Base-by-base conservation (phyloP, 2,888 invertebrate genomes). In the Panzeria rudis region DNA sequence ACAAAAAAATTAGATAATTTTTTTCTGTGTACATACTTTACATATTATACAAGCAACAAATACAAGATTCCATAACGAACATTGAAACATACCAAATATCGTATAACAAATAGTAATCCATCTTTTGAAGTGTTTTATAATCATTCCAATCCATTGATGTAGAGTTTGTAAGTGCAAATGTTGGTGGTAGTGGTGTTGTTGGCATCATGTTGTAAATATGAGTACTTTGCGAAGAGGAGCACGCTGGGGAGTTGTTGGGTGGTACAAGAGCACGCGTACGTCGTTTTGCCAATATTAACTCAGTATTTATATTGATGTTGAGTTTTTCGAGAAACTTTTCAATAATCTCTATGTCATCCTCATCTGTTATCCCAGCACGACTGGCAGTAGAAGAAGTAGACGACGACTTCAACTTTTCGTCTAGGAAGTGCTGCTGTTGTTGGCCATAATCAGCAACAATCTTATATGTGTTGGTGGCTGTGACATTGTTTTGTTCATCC, bases 291-390 rank as follows among this genome's bases (percentile, higher is more conserved):
- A 93, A 89, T 87, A 91, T 92, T 88, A 92, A 87, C 87, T 92
- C 92, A 69, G 92, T 92, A 89, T 92, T 92, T 89, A 92, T 91
- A 89, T 92, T 92, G 88, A 92, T 91, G 89, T 93, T 91, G 88
- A 92, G 89, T 88, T 90, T 90, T 89, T 89, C 88, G 84, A 92
- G 90, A 89, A 91, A 91, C 89, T 88, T 88, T 88, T 93, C 91
- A 90, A 92, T 92, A 90, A 91, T 88, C 88, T 88, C 85, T 52
- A 88, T 87, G 84, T 89, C 87, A 75, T 87, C 78, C 83, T 76
- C 86, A 47, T 82, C 84, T 69, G 71, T 73, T 73, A 41, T 78
- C 64, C 72, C 86, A 71, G 62, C 56, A 76, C 32, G 62, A 61
- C 29, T 77, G 69, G 56, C 66, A 69, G 59, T 54, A 29, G 81